Base-by-base conservation (phyloP, 2,113 vertebrate species). In the Chloropsis cyanopogon region DNA sequence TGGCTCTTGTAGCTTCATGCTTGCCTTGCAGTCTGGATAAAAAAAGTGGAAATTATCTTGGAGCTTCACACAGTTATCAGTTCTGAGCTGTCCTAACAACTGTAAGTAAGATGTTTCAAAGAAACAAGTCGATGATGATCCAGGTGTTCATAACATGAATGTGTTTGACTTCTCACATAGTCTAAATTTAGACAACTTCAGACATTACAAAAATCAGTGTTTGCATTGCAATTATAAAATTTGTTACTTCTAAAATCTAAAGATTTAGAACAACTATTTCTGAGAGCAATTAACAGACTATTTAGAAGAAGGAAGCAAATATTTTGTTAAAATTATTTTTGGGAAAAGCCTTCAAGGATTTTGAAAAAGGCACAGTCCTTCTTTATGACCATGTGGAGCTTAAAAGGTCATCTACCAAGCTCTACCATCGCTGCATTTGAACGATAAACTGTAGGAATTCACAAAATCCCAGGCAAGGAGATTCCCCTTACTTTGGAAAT, bases 231-330 rank as follows among this genome's bases (percentile, higher is more conserved):
- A 9, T 82, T 83, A 39, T 47, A 68, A 92, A 50, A 68, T 33
- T 52, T 59, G 79, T 85, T 28, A n/a, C 24, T 66, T 96, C 75
- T 57, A 93, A 86, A 81, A 78, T 50, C 50, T 57, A 61, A 88
- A 93, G 49, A 39, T 37, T 80, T 46, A 93, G 85, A 88, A 24
- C 82, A 96, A 82, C 39, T 80, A 52, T 65, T 83, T 61, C 24
- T 87, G 57, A 90, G 35, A 72, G 68, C 50, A 96, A 95, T 92
- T 6, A 63, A n/a, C 26, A 78, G 29, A 92, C 59, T 56, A 92
- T 92, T 95, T 84, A 95, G 88, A 95, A 95, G 85, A 89, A 91
- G 47, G 72, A 91, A 83, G 54, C 17, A 96, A 97, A 71, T 41
- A 60, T 60, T 90, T 82, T 86, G 14, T 95, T 96, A 75, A 92